Evolutionary conservation across 30 jellyfish, hydroid and myxozoan species (phyloP).

Genomic region (Turritopsis rubra): DNA sequence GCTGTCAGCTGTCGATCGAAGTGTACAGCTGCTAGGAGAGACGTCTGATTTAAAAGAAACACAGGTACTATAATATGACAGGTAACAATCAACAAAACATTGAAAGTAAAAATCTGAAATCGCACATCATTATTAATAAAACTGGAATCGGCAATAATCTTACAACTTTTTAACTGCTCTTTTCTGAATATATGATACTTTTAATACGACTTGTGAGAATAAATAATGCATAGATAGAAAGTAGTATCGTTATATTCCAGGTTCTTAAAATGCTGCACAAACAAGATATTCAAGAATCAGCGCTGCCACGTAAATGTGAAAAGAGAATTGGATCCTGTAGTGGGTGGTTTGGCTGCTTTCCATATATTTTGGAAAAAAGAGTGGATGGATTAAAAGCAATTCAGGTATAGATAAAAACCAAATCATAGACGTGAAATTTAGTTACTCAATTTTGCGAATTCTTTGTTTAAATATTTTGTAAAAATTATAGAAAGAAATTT

Average conservation of each 20-base stretch:
- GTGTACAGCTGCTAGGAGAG: slow-evolving; percentile 76
- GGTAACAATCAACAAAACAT: no score
- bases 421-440: background rate
- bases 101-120: background rate
- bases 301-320: background rate
- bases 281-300: background rate
- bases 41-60: slow-evolving; percentile 57
- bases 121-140: background rate
- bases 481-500: background rate
- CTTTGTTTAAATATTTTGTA: background rate
- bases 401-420: background rate
- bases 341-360: background rate
- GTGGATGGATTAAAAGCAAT: background rate
- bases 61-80: no score
- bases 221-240: background rate
- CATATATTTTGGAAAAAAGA: background rate
- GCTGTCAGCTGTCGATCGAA: slow-evolving; percentile 78
- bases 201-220: background rate
- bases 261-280: background rate
- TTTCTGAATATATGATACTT: background rate
- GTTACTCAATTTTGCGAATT: background rate
- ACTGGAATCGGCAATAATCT: background rate
- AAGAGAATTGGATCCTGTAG: background rate
- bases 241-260: background rate
- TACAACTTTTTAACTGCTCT: background rate